phyloP scores from a whole-genome alignment of 2,797 vertebrate species.

The Gouania willdenowi region DNA sequence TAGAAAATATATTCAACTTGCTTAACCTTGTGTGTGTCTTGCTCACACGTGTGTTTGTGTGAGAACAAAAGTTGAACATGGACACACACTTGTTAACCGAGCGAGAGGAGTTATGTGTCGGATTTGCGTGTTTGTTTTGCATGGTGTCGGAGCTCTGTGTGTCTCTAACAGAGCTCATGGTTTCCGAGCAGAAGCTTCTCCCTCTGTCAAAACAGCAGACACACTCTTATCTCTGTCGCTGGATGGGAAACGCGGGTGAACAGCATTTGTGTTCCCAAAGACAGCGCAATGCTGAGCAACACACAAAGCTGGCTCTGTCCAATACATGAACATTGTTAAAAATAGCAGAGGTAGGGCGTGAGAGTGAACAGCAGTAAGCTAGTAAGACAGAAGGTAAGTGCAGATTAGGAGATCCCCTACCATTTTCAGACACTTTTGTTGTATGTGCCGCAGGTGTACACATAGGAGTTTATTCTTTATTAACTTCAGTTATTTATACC shows the following conservation, averaged over 20 bases:
- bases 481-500: too few relatives aligned
- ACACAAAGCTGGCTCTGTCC: slow-evolving; percentile 16
- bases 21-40: neutral
- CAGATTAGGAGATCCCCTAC: too few relatives aligned
- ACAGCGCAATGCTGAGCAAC: slow-evolving; percentile 25
- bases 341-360: too few relatives aligned
- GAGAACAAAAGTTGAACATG: neutral
- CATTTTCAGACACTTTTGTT: too few relatives aligned
- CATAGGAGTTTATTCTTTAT: too few relatives aligned
- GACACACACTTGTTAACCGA: neutral
- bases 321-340: slow-evolving; percentile 28
- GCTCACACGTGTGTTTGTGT: neutral
- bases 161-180: slow-evolving; percentile 16
- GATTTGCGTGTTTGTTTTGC: slow-evolving; percentile 30
- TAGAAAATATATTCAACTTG: too few relatives aligned
- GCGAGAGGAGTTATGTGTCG: neutral
- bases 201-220: slow-evolving; percentile 28
- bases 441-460: too few relatives aligned
- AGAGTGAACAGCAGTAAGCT: too few relatives aligned
- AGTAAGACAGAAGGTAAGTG: neutral
- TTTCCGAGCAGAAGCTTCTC: slow-evolving; percentile 21
- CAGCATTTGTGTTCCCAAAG: slow-evolving; percentile 31
- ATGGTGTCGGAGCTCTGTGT: neutral
- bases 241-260: slow-evolving; percentile 37
- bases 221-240: slow-evolving; percentile 27